Conservation (phyloP, 2,888 invertebrate species). For the Tiphia femorata region DNA sequence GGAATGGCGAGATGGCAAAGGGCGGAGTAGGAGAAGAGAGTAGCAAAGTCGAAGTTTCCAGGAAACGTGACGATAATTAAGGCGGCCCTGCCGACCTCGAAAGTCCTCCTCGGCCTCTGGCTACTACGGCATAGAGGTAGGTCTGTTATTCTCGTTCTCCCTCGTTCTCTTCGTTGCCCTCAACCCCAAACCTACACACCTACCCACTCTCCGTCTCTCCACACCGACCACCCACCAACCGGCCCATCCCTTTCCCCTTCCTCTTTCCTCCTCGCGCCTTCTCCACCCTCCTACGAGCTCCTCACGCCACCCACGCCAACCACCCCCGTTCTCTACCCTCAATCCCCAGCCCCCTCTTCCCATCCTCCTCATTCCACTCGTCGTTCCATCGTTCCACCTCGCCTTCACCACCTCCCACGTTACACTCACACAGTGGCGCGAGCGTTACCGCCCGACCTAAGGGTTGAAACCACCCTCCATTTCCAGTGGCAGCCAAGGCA, state of each 20-base stretch:
- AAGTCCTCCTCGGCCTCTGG: constrained; percentile 63
- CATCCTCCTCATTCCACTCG: constrained; percentile 19
- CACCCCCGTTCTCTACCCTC: too few species aligned
- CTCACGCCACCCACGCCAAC: constrained; percentile 18
- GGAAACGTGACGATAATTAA: constrained; percentile 54
- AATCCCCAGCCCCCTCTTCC: constrained; percentile 13
- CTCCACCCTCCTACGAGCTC: constrained; percentile 31
- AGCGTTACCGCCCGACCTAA: constrained; percentile 53
- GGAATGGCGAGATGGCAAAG: constrained; percentile 8
- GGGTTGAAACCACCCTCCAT: constrained; percentile 62
- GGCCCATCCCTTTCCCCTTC: constrained; percentile 31
- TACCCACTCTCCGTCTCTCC: constrained; percentile 29
- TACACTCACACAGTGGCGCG: constrained; percentile 49
- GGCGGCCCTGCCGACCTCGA: constrained; percentile 60
- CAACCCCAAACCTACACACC: constrained; percentile 21
- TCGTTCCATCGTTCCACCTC: constrained; percentile 45
- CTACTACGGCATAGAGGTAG: constrained; percentile 56
- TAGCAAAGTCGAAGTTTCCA: constrained; percentile 40
- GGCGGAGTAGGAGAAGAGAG: constrained; percentile 18
- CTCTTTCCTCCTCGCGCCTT: constrained; percentile 28
- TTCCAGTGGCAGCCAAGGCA: constrained; percentile 59
- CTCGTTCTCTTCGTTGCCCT: constrained; percentile 54
- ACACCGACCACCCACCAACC: too few species aligned
- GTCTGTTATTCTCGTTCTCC: constrained; percentile 62
- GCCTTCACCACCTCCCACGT: constrained; percentile 48